Conservation (phyloP, 2,113 vertebrate species). For the Etheostoma spectabile region DNA sequence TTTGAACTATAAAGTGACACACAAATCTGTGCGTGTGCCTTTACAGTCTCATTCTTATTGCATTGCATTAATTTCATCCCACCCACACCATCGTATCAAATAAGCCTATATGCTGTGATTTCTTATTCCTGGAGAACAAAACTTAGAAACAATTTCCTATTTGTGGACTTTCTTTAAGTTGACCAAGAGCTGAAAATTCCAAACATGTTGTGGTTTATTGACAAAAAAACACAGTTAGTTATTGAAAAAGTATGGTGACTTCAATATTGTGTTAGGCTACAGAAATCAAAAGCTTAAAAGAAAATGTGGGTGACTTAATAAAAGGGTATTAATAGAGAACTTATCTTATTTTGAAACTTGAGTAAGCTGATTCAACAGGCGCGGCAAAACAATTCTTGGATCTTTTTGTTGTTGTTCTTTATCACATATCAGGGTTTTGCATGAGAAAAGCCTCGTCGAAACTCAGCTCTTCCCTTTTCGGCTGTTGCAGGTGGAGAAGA, state of each 20-base stretch:
- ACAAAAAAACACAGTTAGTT: background rate
- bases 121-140: background rate
- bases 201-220: background rate
- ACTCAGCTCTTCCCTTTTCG: conserved; percentile 10
- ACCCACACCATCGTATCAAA: background rate
- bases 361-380: background rate
- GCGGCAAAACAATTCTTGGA: background rate
- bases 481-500: background rate
- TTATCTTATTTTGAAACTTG: background rate
- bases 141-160: background rate
- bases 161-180: too few relatives aligned
- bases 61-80: background rate
- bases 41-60: background rate
- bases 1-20: background rate
- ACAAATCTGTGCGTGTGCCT: background rate
- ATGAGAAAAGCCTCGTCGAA: conserved; percentile 46
- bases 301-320: background rate
- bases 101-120: too few relatives aligned
- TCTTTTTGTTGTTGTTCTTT: background rate
- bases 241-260: background rate
- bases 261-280: background rate
- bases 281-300: background rate
- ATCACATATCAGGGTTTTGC: conserved; percentile 11
- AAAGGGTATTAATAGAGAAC: background rate
- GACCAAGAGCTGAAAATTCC: background rate